Evolutionary conservation across 2,797 vertebrate genomes (phyloP).

Genomic region (Gymnoscopelus microlampas): DNA sequence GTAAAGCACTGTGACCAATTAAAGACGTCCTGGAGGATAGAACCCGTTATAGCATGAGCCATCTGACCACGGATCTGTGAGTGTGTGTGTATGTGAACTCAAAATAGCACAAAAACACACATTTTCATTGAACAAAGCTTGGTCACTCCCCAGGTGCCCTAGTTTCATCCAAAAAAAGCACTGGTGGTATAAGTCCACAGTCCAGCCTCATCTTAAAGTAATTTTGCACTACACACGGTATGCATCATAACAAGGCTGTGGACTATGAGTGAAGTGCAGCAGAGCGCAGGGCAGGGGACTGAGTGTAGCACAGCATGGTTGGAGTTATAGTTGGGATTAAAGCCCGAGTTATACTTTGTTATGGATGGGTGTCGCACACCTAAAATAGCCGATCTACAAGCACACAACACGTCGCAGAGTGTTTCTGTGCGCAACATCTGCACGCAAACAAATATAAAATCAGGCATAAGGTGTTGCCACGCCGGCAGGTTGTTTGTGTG

Average conservation of each 20-base stretch:
- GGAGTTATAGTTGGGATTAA: background rate
- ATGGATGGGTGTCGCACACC: slow-evolving; percentile 3
- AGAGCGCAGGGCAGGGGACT: slow-evolving; percentile 27
- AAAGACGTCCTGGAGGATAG: slow-evolving; percentile 80
- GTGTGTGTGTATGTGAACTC: slow-evolving; percentile 14
- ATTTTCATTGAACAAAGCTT: slow-evolving; percentile 66
- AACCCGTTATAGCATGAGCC: slow-evolving; percentile 74
- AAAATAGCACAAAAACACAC: slow-evolving; percentile 51
- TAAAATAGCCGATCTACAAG: background rate
- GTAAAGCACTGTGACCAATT: slow-evolving; percentile 82
- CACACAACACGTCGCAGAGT: background rate
- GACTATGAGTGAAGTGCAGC: slow-evolving; percentile 30
- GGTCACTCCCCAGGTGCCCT: slow-evolving; percentile 30
- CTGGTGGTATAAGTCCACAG: slow-evolving; percentile 3
- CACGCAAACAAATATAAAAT: too few relatives aligned
- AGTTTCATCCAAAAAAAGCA: background rate
- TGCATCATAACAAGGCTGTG: slow-evolving; percentile 28
- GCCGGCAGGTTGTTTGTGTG: background rate
- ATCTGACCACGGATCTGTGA: slow-evolving; percentile 72
- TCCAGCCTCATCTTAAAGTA: slow-evolving; percentile 21
- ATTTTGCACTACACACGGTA: slow-evolving; percentile 20
- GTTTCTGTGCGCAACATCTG: slow-evolving; percentile 1
- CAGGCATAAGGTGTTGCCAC: too few relatives aligned
- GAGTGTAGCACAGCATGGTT: slow-evolving; percentile 20
- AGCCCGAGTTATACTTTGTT: background rate